Evolutionary conservation across 2,113 vertebrate species (phyloP), one percentile per base, ranked within the genome.

Genomic region (Rhea pennata): DNA sequence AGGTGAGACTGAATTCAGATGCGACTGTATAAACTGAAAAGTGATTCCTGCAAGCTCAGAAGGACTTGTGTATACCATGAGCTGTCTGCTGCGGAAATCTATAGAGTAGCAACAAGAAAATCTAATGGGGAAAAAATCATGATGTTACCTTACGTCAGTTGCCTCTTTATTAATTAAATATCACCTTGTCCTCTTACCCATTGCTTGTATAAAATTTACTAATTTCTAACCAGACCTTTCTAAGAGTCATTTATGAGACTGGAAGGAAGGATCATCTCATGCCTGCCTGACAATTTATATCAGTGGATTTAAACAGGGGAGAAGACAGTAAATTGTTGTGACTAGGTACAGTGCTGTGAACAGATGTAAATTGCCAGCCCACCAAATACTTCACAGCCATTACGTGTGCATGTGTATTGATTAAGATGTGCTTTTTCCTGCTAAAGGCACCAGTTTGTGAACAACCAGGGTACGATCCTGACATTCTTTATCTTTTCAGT

Each of bases 31-130:
- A 51, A 36, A 70, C 13, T 50, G 75, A 66, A 77, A 77, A 48
- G 29, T 21, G 19, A 48, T 67, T 22, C 92, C 71, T 92, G 36
- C 10, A 66, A 56, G 8, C 61, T 93, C 39, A 87, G 81, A 79
- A 81, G 62, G 39, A 51, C 0, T 0, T n/a, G 15, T 5, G 11
- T 1, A 36, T 59, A 42, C 26, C 2, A 0, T 15, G 39, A 77
- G 17, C 5, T 5, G 20, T 42, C 40, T 88, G 88, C 36, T 74
- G 33, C 77, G 56, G 39, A 78, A 62, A 84, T 36, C n/a, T 72
- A 1, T 16, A 7, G n/a, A 65, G 36, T 10, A 1, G 2, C 27
- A 74, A 54, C n/a, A 78, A 88, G 87, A 46, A 84, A 95, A 75
- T 72, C 10, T 65, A 24, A 19, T 78, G 16, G 12, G 51, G 26